Evolutionary conservation across 2,113 vertebrate species (phyloP), one percentile per base, ranked within the genome.

Genomic region (Gasterosteus nipponicus): DNA sequence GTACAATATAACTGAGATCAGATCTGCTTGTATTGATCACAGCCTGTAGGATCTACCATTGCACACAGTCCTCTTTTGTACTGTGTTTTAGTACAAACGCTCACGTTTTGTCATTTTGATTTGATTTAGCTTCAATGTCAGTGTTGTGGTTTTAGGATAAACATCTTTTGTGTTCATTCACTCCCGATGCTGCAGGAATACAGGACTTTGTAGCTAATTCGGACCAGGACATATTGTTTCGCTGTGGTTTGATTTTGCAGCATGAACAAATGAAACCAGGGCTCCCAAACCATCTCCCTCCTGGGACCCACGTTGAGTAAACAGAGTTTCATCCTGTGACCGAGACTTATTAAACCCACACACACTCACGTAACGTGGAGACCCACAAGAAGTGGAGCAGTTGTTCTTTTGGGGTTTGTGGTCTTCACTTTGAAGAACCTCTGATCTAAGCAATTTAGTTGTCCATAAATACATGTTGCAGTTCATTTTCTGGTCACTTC

Each of bases 281-380:
- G 29, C 61, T 73, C 80, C 71, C 71, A 72, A 82, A 68, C 49
- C 58, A 60, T 72, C 83, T 70, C 35, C 65, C 76, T 39, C 80
- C 72, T 60, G 62, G 51, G 74, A 79, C 38, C 53, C 54, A 26
- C 47, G 69, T 39, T 63, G 54, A 72, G 69, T 83, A 69, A 76
- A 69, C 72, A 61, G 51, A 61, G 64, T 78, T 77, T 87, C 69
- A 85, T 75, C 74, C 74, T 14, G 39, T 76, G 69, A 86, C 86
- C 77, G 41, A 31, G 57, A 58, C 35, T 68, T 74, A 87, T 82
- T 82, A 87, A 87, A 61, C 77, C 56, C 33, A 39, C 66, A 73
- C 73, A 63, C 53, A 70, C 77, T 76, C 57, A 11, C 86, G 71
- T 86, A 73, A 76, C 76, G 82, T 38, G 56, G 73, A 74, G 66